Evolutionary conservation across 2,888 invertebrate genomes (phyloP).

Genomic region (Drosophila anceps): DNA sequence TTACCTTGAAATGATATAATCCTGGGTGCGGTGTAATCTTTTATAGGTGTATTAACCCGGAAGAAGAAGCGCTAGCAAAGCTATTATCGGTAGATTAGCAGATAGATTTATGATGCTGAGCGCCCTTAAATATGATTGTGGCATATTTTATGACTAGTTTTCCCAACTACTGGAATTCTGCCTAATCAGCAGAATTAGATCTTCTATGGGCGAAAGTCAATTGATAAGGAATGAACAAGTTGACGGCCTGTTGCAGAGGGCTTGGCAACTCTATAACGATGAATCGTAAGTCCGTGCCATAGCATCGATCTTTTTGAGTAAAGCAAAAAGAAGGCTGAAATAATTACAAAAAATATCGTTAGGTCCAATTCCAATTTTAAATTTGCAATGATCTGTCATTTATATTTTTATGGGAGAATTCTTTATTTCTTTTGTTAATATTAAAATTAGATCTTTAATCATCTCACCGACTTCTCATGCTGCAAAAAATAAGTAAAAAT

Average conservation of each 20-base stretch:
- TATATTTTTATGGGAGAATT: not conserved
- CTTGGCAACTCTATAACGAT: not conserved
- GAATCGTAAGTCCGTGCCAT: not conserved
- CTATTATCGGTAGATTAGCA: slow-evolving; percentile 28
- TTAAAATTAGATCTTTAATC: not conserved
- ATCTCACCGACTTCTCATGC: not conserved
- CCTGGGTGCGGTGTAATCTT: slow-evolving; percentile 5
- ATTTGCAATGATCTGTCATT: not conserved
- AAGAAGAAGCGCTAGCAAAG: slow-evolving; percentile 9
- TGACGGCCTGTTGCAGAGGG: not conserved
- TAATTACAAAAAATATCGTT: too few relatives aligned
- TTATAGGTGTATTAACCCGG: slow-evolving; percentile 30
- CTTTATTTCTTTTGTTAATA: not conserved
- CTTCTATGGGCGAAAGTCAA: not conserved
- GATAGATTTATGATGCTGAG: slow-evolving; percentile 42
- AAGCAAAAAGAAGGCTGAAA: too few relatives aligned
- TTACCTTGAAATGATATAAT: slow-evolving; percentile 8
- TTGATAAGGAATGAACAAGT: slow-evolving; percentile 1
- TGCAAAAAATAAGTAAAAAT: not conserved
- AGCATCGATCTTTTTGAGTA: not conserved
- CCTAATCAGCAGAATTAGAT: slow-evolving; percentile 9
- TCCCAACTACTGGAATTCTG: slow-evolving; percentile 11
- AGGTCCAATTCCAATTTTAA: not conserved
- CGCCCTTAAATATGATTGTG: slow-evolving; percentile 12
- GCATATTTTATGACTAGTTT: slow-evolving; percentile 3